Conservation (phyloP, 2,888 invertebrate species). For the Cataglyphis livida region DNA sequence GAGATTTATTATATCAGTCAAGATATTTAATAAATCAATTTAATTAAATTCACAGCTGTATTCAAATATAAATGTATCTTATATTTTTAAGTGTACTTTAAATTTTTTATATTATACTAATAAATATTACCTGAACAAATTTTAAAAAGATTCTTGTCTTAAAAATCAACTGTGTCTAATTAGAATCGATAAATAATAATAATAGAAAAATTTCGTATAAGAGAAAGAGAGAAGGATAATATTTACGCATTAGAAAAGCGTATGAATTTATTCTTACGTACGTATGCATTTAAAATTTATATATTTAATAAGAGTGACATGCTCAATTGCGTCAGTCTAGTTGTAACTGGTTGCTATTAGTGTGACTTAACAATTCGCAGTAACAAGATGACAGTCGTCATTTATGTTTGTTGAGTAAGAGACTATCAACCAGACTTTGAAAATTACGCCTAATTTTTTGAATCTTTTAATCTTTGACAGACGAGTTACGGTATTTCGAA, state of each 20-base stretch:
- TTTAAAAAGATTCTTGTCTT: not conserved
- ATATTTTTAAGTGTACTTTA: not conserved
- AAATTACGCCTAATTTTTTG: not conserved
- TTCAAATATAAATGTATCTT: not conserved
- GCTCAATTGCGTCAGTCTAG: not conserved
- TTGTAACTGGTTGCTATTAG: conserved; percentile 30
- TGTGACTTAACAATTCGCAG: not conserved
- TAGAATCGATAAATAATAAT: conserved; percentile 44
- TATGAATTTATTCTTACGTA: not conserved
- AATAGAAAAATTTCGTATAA: not conserved
- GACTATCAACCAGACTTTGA: not conserved
- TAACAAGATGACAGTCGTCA: not conserved
- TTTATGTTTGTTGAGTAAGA: not conserved
- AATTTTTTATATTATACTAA: not conserved
- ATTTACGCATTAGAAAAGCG: conserved; percentile 3
- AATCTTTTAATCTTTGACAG: not conserved
- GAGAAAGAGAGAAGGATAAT: not conserved
- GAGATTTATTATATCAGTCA: not conserved
- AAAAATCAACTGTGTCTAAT: conserved; percentile 13
- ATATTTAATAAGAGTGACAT: conserved; percentile 1
- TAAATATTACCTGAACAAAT: not conserved
- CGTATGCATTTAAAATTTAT: not conserved
- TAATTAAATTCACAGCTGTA: not conserved
- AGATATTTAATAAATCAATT: not conserved
- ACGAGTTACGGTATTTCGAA: not conserved